Percentiles rank a stretch among this genome's conserved stretches.
phyloP scores from a whole-genome alignment of 2,113 vertebrate genomes.

The Rhabdomys dilectus region DNA sequence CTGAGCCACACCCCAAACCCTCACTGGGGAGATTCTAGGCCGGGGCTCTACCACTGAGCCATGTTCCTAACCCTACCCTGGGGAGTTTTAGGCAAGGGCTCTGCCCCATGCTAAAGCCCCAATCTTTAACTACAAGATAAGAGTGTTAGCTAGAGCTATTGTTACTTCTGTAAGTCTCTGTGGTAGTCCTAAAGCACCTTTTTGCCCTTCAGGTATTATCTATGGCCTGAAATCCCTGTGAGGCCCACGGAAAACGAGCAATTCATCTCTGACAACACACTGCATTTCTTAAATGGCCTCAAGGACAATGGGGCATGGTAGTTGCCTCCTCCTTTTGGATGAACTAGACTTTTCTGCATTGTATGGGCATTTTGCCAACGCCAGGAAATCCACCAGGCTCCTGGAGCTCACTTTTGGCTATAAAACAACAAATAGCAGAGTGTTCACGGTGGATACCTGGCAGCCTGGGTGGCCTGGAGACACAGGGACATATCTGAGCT shows the following conservation, averaged over 20 bases:
- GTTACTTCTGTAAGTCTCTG: background rate
- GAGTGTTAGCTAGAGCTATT: background rate
- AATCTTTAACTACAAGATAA: background rate
- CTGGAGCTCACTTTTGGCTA: background rate
- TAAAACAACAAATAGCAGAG: background rate
- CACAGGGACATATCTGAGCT: slow-evolving; percentile 82
- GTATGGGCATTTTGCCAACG: background rate
- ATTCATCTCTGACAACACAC: slow-evolving; percentile 72
- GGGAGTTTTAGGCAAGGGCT: background rate
- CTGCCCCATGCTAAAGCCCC: background rate
- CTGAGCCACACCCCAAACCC: background rate
- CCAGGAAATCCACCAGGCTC: slow-evolving; percentile 10
- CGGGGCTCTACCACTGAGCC: background rate
- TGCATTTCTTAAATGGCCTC: slow-evolving; percentile 54
- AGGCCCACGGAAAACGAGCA: slow-evolving; percentile 63
- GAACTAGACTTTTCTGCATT: background rate
- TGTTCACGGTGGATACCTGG: slow-evolving; percentile 87
- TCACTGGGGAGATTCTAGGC: background rate
- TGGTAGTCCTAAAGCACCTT: background rate
- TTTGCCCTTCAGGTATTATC: slow-evolving; percentile 43
- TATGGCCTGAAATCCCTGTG: background rate
- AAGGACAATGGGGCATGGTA: slow-evolving; percentile 34
- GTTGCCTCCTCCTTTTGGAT: background rate
- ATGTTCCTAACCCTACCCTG: background rate
- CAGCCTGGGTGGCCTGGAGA: slow-evolving; percentile 90